Evolutionary conservation across 2,113 vertebrate species (phyloP), one percentile per base, ranked within the genome.

Genomic region (Xiphophorus couchianus): DNA sequence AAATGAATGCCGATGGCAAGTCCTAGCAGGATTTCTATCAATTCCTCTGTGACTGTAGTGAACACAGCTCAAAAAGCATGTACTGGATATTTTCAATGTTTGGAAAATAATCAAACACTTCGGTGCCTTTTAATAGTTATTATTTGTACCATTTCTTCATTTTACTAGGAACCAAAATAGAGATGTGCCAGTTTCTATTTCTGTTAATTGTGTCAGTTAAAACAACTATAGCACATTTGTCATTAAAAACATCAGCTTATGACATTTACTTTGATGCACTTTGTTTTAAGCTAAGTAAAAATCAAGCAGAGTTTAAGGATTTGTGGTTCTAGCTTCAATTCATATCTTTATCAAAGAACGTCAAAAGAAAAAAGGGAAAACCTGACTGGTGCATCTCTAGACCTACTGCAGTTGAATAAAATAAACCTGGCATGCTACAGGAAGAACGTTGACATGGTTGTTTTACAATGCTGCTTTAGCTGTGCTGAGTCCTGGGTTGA

Each of bases 11-110:
- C 29, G 70, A 82, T 62, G 69, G 84, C 63, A 70, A 19, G 11
- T 39, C 80, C 58, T 80, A 66, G 62, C 63, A 81, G 73, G 67
- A 60, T 77, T 66, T 71, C 66, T 14, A 66, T 77, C 51, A 42
- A 13, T 65, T 83, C 33, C 22, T 44, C 62, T 64, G 44, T n/a
- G 37, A 7, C 29, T 12, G 12, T 2, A 0, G 6, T 29, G 15
- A 30, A 30, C 44, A 48, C 44, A 48, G 44, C 44, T 48, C 44
- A 17, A 19, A 19, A 48, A 48, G 17, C 1, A 19, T 48, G 15
- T 48, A 19, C 44, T 58, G 25, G 8, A n/a, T 58, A 58, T n/a
- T 58, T n/a, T n/a, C 22, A n/a, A 25, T 58, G 51, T 58, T 58
- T 58, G 9, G 10, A 25, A 58, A 25, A 6, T 58, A 25, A 54